phyloP scores from a whole-genome alignment of 1,140 invertebrate genomes.

The Drosophila parvula region DNA sequence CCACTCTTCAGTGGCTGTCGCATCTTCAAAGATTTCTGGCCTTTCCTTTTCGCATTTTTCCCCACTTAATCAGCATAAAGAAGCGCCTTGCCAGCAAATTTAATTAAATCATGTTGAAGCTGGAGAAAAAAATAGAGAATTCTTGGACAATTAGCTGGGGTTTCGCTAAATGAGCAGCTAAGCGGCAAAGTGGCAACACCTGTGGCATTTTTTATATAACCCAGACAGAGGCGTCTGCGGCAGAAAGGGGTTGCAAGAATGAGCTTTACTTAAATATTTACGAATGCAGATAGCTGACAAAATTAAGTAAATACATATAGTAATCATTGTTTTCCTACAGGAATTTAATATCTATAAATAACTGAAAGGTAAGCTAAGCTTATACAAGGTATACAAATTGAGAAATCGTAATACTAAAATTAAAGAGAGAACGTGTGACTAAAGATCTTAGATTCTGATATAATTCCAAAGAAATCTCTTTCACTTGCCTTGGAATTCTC shows the following conservation, averaged over 20 bases:
- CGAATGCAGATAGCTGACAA: too few relatives aligned
- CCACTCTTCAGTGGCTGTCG: slow-evolving; percentile 58
- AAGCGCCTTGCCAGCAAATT: slow-evolving; percentile 64
- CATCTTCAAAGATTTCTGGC: slow-evolving; percentile 54
- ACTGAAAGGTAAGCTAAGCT: background rate
- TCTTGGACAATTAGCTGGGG: slow-evolving; percentile 74
- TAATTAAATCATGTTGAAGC: slow-evolving; percentile 73
- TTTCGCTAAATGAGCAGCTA: slow-evolving; percentile 68
- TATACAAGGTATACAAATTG: too few relatives aligned
- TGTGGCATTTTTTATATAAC: slow-evolving; percentile 58
- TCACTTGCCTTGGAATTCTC: background rate
- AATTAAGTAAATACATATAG: background rate
- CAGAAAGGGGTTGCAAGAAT: background rate
- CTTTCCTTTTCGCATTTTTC: slow-evolving; percentile 25
- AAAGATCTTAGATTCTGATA: background rate
- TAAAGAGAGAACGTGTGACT: background rate
- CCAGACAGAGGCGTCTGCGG: slow-evolving; percentile 24
- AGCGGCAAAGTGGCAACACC: slow-evolving; percentile 77
- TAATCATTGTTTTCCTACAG: background rate
- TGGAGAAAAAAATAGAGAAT: slow-evolving; percentile 60
- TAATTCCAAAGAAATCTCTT: background rate
- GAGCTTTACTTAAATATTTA: too few relatives aligned
- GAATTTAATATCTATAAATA: background rate
- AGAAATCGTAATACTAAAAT: background rate
- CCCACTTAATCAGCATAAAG: slow-evolving; percentile 79